phyloP scores from a whole-genome alignment of 2,113 vertebrate genomes.

The Struthio camelus region DNA sequence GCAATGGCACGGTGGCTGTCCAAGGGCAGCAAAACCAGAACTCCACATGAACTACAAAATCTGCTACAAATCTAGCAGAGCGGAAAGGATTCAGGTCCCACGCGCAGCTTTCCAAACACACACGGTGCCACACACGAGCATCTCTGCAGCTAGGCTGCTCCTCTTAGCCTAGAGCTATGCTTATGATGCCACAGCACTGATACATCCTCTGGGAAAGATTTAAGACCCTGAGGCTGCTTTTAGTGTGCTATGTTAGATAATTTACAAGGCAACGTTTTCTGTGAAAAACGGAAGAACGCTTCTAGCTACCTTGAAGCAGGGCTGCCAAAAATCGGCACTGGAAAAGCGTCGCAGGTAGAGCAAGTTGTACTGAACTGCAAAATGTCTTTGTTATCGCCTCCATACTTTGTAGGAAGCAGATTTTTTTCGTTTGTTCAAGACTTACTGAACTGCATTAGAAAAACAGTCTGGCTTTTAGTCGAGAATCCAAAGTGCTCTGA shows the following conservation, averaged over 20 bases:
- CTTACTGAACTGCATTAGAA: neutral
- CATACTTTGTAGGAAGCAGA: neutral
- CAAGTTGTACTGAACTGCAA: neutral
- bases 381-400: neutral
- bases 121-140: accelerated
- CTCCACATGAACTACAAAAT: neutral
- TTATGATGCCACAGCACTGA: neutral
- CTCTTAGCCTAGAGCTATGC: neutral
- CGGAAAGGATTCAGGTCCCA: neutral
- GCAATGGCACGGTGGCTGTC: neutral
- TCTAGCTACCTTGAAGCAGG: neutral
- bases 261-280: neutral
- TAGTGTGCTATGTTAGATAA: neutral
- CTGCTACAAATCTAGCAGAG: accelerated
- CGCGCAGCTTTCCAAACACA: accelerated
- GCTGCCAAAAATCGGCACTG: neutral
- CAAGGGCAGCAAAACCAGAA: neutral
- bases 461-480: accelerated
- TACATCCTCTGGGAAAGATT: accelerated
- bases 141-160: neutral
- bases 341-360: neutral
- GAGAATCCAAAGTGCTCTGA: neutral
- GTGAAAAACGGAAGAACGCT: accelerated
- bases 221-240: neutral
- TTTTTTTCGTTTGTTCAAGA: neutral